phyloP scores from a whole-genome alignment of 2,888 invertebrate genomes.

The Corbicula japonica region DNA sequence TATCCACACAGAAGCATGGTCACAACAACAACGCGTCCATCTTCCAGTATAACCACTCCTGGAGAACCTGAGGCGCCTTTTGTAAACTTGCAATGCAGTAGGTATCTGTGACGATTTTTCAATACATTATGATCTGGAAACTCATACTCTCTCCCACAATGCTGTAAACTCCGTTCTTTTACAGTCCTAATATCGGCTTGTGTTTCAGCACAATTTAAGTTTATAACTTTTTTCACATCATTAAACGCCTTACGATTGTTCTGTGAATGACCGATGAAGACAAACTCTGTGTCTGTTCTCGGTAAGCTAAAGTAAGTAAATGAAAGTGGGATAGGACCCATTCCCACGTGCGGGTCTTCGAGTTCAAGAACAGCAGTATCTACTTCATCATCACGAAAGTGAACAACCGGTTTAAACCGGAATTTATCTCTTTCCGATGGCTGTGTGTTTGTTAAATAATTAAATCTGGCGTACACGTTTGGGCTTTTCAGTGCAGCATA shows the following conservation, averaged over 20 bases:
- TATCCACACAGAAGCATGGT: conserved; percentile 53
- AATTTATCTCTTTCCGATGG: conserved; percentile 1
- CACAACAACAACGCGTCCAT: conserved; percentile 36
- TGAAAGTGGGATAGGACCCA: conserved; percentile 33
- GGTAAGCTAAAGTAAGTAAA: conserved; percentile 37
- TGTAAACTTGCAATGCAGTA: conserved; percentile 55
- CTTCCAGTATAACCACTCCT: conserved; percentile 42
- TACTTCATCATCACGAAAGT: conserved; percentile 35
- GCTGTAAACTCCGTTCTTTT: conserved; percentile 32
- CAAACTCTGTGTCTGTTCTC: conserved; percentile 17
- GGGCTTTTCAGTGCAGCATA: neutral
- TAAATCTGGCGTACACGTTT: conserved; percentile 13
- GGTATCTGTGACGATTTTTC: conserved; percentile 27
- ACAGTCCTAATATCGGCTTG: conserved; percentile 27
- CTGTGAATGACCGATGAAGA: conserved; percentile 51
- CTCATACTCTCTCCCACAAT: conserved; percentile 14
- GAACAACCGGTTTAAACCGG: conserved; percentile 23
- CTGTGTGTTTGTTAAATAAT: neutral
- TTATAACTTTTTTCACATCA: conserved; percentile 14
- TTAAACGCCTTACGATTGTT: conserved; percentile 27
- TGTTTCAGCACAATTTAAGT: neutral
- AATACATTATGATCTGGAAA: conserved; percentile 8
- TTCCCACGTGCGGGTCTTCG: conserved; percentile 8
- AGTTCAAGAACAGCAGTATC: conserved; percentile 56
- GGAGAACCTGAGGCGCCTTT: conserved; percentile 61